A percentile compares a stretch with the other conserved stretches of the same genome.
These are phyloP conservation scores for Ochropacha duplaris DNA, from an alignment of 2,888 invertebrate species.

Conservation along the genomic window DNA sequence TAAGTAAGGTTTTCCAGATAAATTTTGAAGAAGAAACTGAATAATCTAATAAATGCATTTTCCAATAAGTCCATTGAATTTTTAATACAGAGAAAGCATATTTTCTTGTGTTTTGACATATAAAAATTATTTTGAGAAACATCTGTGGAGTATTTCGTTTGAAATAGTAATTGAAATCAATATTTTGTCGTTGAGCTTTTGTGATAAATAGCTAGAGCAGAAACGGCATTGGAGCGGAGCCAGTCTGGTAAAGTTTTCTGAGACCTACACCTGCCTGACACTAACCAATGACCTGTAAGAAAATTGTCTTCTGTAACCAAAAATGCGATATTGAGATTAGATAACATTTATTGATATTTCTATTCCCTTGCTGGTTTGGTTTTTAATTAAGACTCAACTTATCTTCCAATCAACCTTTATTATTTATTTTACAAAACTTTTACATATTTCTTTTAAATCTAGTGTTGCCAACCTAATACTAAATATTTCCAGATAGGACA, in stretches of 20 bases:
- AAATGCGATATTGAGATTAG: too few relatives aligned
- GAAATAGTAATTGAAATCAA: neutral
- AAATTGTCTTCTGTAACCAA: too few relatives aligned
- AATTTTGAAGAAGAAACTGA: neutral
- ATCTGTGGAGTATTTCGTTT: neutral
- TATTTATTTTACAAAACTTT: too few relatives aligned
- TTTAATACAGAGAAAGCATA: conserved; percentile 1
- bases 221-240: neutral
- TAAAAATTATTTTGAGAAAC: neutral
- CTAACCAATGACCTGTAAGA: too few relatives aligned
- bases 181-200: neutral
- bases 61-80: conserved; percentile 2
- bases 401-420: too few relatives aligned
- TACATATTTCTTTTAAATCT: too few relatives aligned
- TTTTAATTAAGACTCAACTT: too few relatives aligned
- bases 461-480: too few relatives aligned
- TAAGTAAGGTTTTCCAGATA: too few relatives aligned
- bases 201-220: neutral
- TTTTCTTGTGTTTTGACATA: neutral
- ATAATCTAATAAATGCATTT: conserved; percentile 5
- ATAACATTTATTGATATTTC: too few relatives aligned
- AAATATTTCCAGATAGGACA: too few relatives aligned
- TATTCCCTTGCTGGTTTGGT: too few relatives aligned
- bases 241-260: neutral
- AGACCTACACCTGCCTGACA: neutral